Percentiles rank a stretch among this genome's conserved stretches.
Evolutionary conservation across 2,888 invertebrate genomes (phyloP).

Genomic region (Troides aeacus): DNA sequence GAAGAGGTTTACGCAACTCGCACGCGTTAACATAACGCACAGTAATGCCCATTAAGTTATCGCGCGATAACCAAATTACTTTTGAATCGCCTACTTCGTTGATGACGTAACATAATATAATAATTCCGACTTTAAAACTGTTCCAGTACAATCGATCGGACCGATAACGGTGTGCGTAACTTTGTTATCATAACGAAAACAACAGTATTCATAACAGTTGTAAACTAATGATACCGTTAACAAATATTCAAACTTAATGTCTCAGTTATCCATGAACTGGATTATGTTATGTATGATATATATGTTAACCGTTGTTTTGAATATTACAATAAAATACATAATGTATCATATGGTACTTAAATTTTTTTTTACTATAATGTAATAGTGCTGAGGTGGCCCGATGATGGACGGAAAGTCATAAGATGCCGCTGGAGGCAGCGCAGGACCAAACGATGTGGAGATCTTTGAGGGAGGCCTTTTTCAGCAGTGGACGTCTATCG

Average conservation of each 20-base stretch:
- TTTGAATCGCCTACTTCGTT: conserved; percentile 17
- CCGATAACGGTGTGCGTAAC: neutral
- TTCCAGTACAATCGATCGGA: neutral
- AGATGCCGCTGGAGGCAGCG: no score
- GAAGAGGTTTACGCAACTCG: neutral
- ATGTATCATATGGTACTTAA: no score
- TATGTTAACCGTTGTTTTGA: no score
- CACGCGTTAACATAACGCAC: neutral
- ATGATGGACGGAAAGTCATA: no score
- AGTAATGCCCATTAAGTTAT: conserved; percentile 12
- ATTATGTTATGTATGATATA: no score
- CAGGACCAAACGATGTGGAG: no score
- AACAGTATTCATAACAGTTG: neutral
- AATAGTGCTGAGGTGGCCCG: no score
- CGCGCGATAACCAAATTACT: conserved; percentile 16
- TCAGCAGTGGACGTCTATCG: no score
- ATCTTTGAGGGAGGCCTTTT: no score
- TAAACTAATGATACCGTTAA: neutral
- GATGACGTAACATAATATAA: conserved; percentile 6
- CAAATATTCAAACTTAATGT: neutral
- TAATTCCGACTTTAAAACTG: neutral
- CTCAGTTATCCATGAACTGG: no score
- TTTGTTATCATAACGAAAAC: neutral
- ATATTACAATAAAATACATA: no score
- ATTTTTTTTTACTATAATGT: no score